A percentile compares a stretch with the other conserved stretches of the same genome.
phyloP scores from a whole-genome alignment of 1,140 invertebrate genomes.

The Coenobita brevimanus region DNA sequence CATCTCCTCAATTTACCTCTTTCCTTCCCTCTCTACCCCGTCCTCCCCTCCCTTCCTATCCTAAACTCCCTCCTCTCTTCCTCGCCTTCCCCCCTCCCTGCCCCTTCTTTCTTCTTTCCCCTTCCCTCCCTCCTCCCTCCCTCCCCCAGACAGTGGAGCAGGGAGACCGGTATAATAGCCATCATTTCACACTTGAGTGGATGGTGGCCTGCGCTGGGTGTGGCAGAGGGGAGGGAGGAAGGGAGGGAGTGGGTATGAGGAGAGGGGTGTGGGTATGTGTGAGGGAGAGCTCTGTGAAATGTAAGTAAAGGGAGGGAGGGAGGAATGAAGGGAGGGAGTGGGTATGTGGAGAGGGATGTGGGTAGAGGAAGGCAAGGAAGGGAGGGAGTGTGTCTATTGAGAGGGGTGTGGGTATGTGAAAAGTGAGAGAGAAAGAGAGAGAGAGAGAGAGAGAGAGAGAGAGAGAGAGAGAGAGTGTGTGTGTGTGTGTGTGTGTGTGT shows the following conservation, averaged over 20 bases:
- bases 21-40: neutral
- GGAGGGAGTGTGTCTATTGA: no score
- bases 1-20: no score
- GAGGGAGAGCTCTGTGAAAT: neutral
- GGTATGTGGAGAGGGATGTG: neutral
- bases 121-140: no score
- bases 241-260: neutral
- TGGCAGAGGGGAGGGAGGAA: neutral
- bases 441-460: no score
- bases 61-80: slow-evolving; percentile 16
- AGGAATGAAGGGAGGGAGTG: neutral
- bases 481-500: neutral
- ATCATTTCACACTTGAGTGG: slow-evolving; percentile 55
- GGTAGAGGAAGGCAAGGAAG: no score
- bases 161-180: slow-evolving; percentile 48
- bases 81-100: slow-evolving; percentile 12
- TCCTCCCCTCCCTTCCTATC: neutral
- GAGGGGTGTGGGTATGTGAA: no score
- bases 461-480: neutral
- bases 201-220: neutral
- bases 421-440: no score
- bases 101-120: neutral
- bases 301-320: neutral
- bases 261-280: neutral
- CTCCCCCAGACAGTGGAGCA: neutral